Base-by-base conservation (phyloP, 2,888 invertebrate species). In the Xylota segnis region DNA sequence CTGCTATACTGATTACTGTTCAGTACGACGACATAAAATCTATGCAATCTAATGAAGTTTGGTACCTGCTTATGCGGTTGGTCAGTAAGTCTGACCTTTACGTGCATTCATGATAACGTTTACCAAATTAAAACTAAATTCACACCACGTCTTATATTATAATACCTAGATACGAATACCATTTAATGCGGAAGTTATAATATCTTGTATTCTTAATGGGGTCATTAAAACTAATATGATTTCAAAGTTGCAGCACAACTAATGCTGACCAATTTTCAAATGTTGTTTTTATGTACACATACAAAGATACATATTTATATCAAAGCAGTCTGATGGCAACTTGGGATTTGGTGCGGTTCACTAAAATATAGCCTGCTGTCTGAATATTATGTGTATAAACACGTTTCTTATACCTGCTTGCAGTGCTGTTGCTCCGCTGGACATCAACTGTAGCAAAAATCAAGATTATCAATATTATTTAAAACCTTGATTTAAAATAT, bases 371-470 rank as follows among this genome's bases (percentile, higher is more conserved):
- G 18, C 34, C n/a, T 10, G 1, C 47, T 43, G 6, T 14, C 6
- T 37, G 37, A 37, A 61, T 14, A 14, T 61, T 27, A 45, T 45
- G 3, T 23, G 23, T 23, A 16, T 27, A 40, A 43, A 61, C 61
- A 43, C 5, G 61, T 45, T 61, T 4, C 27, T 23, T 40, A 59
- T 59, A 43, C 59, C 59, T 14, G 40, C 40, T 59, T 40, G 40
- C 23, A 7, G 0, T 6, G 18, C 12, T 59, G 14, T 10, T 7
- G 37, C 58, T 5, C 4, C 14, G 14, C 18, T 45, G 61, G n/a
- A n/a, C 61, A 61, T 61, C 43, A 16, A 27, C 27, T 2, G 27
- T 43, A 61, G 43, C 27, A 61, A n/a, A 61, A 61, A 61, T 61
- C 59, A 43, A n/a, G 40, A 43, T 7, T 14, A 56, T 7, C 32